Evolutionary conservation across 2,797 vertebrate genomes (phyloP).

Genomic region (Varecia variegata): DNA sequence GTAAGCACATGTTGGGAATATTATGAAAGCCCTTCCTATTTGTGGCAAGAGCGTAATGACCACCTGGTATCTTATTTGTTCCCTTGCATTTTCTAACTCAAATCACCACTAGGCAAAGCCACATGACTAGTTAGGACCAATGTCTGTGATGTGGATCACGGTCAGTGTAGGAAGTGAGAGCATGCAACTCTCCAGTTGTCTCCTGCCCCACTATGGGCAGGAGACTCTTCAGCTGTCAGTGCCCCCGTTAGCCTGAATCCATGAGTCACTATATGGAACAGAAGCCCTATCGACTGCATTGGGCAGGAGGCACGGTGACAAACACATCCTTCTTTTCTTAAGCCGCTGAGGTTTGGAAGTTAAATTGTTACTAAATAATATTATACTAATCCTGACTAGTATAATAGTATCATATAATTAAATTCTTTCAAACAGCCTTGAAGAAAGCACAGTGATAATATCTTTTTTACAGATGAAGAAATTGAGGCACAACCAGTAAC

Average conservation of each 20-base stretch:
- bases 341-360: not conserved
- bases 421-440: not conserved
- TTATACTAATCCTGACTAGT: not conserved
- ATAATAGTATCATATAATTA: not conserved
- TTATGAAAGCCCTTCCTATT: not conserved
- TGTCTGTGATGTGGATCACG: no score
- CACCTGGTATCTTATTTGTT: not conserved
- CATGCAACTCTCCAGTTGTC: accelerated
- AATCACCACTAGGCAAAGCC: not conserved
- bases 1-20: not conserved
- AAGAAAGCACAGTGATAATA: not conserved
- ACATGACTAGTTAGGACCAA: not conserved
- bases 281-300: not conserved
- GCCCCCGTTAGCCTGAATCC: not conserved
- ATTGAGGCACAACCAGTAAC: not conserved
- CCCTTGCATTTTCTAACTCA: not conserved
- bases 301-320: not conserved
- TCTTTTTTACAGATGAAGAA: not conserved
- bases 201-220: accelerated
- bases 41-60: not conserved
- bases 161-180: not conserved
- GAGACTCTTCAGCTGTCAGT: not conserved
- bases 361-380: not conserved
- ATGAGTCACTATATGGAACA: not conserved
- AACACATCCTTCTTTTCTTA: not conserved